Evolutionary conservation across 2,797 vertebrate genomes (phyloP).

Genomic region (Darevskia nairensis): DNA sequence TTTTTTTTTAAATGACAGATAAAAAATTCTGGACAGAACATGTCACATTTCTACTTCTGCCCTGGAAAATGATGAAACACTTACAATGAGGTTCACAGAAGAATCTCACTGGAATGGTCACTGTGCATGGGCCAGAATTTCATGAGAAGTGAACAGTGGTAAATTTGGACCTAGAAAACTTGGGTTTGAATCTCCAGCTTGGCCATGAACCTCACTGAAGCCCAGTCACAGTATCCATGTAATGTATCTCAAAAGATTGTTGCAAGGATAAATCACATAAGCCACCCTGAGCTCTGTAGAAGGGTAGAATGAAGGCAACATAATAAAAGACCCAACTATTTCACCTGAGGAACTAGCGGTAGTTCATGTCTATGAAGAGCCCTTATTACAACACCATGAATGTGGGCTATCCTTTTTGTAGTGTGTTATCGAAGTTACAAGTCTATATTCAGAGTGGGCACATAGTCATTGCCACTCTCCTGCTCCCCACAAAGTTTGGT

Average conservation of each 20-base stretch:
- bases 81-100: neutral
- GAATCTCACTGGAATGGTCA: neutral
- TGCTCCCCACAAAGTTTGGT: neutral
- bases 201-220: neutral
- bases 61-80: neutral
- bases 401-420: neutral
- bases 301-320: neutral
- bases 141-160: neutral
- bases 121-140: neutral
- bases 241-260: neutral
- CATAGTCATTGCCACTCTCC: neutral
- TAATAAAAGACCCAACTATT: neutral
- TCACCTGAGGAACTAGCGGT: neutral
- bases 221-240: neutral
- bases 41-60: neutral
- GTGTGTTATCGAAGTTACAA: too few species aligned
- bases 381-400: neutral
- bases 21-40: neutral
- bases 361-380: neutral
- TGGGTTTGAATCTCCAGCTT: neutral
- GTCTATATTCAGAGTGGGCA: neutral
- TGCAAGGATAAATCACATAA: neutral
- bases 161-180: neutral
- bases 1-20: neutral
- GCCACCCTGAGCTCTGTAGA: neutral